Percentiles rank a stretch among this genome's conserved stretches.
phyloP scores from a whole-genome alignment of 2,888 invertebrate genomes.

The Ectemnius continuus region DNA sequence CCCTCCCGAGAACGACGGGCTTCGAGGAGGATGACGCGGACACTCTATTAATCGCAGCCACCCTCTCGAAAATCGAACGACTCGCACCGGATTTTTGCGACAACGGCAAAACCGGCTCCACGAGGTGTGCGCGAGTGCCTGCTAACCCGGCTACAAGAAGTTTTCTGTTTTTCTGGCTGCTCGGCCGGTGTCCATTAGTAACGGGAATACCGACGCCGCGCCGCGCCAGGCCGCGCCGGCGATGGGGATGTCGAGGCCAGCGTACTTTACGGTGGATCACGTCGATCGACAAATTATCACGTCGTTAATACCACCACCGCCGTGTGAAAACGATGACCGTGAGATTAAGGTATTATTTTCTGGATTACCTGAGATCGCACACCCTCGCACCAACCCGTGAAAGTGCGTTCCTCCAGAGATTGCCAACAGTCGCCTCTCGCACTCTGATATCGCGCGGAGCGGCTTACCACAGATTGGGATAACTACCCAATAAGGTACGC shows the following conservation, averaged over 20 bases:
- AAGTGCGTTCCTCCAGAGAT: background rate
- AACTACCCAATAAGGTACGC: background rate
- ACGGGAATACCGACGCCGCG: slow-evolving; percentile 53
- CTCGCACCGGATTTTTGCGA: slow-evolving; percentile 34
- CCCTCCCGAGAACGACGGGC: slow-evolving; percentile 19
- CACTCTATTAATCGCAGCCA: slow-evolving; percentile 43
- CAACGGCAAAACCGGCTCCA: slow-evolving; percentile 54
- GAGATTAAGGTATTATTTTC: slow-evolving; percentile 61
- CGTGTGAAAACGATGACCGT: slow-evolving; percentile 71
- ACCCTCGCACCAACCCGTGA: slow-evolving; percentile 12
- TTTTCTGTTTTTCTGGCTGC: slow-evolving; percentile 43
- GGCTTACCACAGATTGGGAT: background rate
- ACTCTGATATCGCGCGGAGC: background rate
- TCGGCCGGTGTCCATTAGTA: slow-evolving; percentile 44
- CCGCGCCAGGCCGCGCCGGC: no score
- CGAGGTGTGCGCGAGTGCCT: slow-evolving; percentile 11
- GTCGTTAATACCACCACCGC: slow-evolving; percentile 62
- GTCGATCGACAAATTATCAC: slow-evolving; percentile 65
- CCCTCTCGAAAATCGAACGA: slow-evolving; percentile 54
- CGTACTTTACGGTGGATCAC: slow-evolving; percentile 31
- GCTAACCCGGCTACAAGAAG: slow-evolving; percentile 42
- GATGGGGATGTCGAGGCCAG: background rate
- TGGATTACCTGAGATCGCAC: slow-evolving; percentile 31
- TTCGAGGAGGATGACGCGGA: slow-evolving; percentile 8
- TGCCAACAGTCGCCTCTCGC: no score